A percentile compares a stretch with the other conserved stretches of the same genome.
Conservation (phyloP, 1,140 invertebrate species). For the Aphelinus atriplicis region DNA sequence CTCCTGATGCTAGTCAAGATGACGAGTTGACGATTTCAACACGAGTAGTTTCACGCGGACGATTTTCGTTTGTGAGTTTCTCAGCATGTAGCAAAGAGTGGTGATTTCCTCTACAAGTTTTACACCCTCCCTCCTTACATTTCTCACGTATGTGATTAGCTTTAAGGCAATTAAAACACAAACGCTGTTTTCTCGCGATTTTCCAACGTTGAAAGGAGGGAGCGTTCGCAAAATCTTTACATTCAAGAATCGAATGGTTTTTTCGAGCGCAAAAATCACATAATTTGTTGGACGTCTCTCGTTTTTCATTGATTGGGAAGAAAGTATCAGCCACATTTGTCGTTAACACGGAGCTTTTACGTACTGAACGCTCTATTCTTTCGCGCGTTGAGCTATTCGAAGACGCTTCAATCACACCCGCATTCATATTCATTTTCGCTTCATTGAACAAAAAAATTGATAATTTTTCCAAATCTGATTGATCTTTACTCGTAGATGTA, state of each 20-base stretch:
- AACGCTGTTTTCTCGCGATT: background rate
- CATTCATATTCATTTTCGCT: background rate
- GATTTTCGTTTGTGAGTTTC: background rate
- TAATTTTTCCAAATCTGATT: constrained; percentile 1
- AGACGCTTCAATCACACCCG: background rate
- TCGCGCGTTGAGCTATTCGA: background rate
- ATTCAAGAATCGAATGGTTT: background rate
- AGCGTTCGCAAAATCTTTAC: background rate
- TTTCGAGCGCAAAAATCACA: background rate
- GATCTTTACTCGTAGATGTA: background rate
- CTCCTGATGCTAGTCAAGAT: too few species aligned
- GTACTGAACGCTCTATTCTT: background rate
- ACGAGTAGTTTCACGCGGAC: background rate
- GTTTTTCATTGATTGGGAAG: background rate
- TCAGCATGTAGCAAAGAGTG: too few species aligned
- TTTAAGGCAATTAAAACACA: too few species aligned
- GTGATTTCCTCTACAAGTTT: too few species aligned
- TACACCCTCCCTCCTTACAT: too few species aligned
- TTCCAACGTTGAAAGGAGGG: background rate
- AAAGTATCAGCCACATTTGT: background rate
- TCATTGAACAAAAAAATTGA: background rate
- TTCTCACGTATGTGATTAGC: too few species aligned
- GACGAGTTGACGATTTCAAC: background rate
- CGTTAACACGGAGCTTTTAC: background rate
- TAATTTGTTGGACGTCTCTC: background rate